Conservation (phyloP, 1,140 invertebrate species). For the Mactra quadrangularis region DNA sequence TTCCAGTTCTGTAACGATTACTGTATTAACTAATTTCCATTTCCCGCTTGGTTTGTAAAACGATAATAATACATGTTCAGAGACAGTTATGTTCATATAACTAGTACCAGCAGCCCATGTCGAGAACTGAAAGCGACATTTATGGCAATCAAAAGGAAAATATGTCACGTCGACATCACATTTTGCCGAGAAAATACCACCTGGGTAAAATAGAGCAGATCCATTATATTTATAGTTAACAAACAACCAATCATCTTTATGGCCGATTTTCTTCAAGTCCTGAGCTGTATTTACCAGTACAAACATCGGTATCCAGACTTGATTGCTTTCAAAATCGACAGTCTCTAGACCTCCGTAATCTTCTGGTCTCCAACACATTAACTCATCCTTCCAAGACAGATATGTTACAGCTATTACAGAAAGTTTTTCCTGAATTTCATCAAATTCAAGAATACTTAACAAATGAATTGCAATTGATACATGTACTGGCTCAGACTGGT, state of each 20-base stretch:
- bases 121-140: constrained; percentile 30
- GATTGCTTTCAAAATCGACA: background rate
- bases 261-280: background rate
- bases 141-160: constrained; percentile 59
- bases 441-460: background rate
- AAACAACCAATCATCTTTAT: background rate
- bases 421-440: background rate
- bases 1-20: background rate
- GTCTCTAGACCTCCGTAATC: background rate
- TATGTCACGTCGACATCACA: constrained; percentile 48
- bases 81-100: background rate
- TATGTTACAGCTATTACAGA: background rate
- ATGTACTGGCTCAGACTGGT: background rate
- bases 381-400: constrained; percentile 8
- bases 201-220: background rate
- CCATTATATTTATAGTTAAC: background rate
- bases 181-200: background rate
- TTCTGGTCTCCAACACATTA: constrained; percentile 1
- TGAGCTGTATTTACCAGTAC: background rate
- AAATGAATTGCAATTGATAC: background rate
- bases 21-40: constrained; percentile 1
- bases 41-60: background rate
- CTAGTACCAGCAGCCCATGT: too few relatives aligned
- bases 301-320: constrained; percentile 29
- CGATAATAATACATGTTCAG: background rate